Evolutionary conservation across 2,113 vertebrate species (phyloP).

Genomic region (Pantherophis guttatus): DNA sequence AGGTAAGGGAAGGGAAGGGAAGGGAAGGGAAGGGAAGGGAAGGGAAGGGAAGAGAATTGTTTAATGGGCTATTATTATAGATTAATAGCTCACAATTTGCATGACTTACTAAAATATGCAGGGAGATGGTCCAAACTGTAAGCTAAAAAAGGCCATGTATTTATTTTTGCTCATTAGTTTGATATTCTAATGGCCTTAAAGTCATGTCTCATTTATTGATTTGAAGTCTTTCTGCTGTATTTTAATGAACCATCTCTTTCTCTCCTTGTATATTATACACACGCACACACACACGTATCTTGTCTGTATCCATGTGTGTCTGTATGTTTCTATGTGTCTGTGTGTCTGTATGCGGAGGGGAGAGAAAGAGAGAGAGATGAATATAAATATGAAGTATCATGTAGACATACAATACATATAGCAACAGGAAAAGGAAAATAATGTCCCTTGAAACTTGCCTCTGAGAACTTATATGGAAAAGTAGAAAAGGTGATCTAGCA

Average conservation of each 20-base stretch:
- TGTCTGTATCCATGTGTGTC: no score
- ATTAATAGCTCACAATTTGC: not conserved
- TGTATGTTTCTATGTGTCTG: no score
- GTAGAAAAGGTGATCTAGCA: constrained; percentile 17
- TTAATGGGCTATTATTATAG: not conserved
- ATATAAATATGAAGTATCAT: not conserved
- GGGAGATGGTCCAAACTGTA: not conserved
- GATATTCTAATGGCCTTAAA: not conserved
- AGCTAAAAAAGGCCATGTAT: not conserved
- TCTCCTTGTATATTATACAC: not conserved
- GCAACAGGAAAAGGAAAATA: not conserved
- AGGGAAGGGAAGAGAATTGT: not conserved
- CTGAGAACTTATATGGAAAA: constrained; percentile 22
- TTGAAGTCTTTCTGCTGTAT: not conserved
- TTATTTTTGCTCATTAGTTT: not conserved
- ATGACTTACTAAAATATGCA: not conserved
- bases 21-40: no score
- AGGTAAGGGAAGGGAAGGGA: no score
- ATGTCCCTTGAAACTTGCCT: not conserved
- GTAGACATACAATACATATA: no score
- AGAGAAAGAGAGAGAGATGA: no score
- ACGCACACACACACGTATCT: no score
- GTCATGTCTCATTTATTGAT: not conserved
- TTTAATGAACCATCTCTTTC: not conserved
- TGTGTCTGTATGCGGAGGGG: no score